A percentile compares a stretch with the other conserved stretches of the same genome.
Conservation (phyloP, 2,113 vertebrate species). For the Apodemus speciosus region DNA sequence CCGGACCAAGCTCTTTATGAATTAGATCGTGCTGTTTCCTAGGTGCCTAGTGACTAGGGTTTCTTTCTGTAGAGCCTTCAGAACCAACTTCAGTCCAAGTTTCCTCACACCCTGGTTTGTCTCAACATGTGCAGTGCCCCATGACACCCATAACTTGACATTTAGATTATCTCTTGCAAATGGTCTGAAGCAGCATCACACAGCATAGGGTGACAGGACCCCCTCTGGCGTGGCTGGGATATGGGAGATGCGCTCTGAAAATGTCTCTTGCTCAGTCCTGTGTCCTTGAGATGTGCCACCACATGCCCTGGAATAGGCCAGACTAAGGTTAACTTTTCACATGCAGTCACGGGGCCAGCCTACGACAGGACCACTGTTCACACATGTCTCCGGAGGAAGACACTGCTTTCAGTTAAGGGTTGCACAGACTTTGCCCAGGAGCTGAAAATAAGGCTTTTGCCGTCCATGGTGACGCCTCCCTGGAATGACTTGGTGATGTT, state of each 20-base stretch:
- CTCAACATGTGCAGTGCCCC: conserved; percentile 66
- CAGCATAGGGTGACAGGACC: conserved; percentile 55
- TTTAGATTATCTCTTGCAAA: conserved; percentile 78
- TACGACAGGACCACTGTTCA: conserved; percentile 43
- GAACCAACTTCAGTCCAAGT: conserved; percentile 44
- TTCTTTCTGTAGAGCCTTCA: conserved; percentile 9
- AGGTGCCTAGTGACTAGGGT: background rate
- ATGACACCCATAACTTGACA: conserved; percentile 63
- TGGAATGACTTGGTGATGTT: conserved; percentile 61
- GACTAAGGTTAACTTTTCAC: conserved; percentile 25
- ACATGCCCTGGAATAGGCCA: background rate
- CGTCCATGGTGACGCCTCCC: background rate
- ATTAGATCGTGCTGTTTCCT: background rate
- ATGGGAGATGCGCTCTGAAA: conserved; percentile 32
- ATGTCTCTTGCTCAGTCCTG: conserved; percentile 23
- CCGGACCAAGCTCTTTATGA: background rate
- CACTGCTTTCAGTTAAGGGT: conserved; percentile 55
- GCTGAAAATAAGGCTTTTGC: conserved; percentile 47
- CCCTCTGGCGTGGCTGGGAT: conserved; percentile 44
- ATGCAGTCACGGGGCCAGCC: background rate
- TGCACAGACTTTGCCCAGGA: conserved; percentile 23
- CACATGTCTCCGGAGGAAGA: conserved; percentile 45
- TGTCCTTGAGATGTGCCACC: background rate
- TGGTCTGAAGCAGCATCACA: conserved; percentile 51
- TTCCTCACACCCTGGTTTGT: conserved; percentile 69